Base-by-base conservation (phyloP, 2,113 vertebrate species). In the Periophthalmus modestus region DNA sequence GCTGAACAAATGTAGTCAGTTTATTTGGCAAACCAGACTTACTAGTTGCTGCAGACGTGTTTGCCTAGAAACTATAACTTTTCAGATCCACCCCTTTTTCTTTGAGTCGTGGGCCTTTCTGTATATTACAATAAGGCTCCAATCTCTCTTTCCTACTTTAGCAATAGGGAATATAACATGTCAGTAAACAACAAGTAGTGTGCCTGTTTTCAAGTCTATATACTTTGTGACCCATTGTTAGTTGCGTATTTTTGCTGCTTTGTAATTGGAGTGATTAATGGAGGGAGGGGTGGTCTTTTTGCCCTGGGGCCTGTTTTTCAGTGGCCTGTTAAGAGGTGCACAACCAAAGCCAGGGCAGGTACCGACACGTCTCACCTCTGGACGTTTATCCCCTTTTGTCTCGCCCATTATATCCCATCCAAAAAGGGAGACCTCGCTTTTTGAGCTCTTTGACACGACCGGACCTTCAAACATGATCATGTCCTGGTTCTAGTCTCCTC, bases 181-280 rank as follows among this genome's bases (percentile, higher is more conserved):
- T 80, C 58, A 16, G 21, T 50, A n/a, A 54, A 11, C 5, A 46
- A 2, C 18, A 68, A 6, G 16, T 48, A 14, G 23, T 33, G 9
- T 48, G 1, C 67, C 46, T 68, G 52, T 73, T 47, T 66, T 59
- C 58, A 14, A 80, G 77, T 52, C 62, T 73, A 48, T 82, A 75
- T 78, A 71, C 57, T 54, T 69, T 28, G 15, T 72, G 21, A 15
- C 43, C 19, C 43, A 28, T 24, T 62, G 59, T 62, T 28, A 34
- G 34, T 62, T 34, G 57, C 1, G 5, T 28, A 62, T 28, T 47
- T 82, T 83, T 79, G 33, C 50, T 62, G 83, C 89, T 91, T 90
- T 92, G 88, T 93, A 90, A 92, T 92, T 89, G 87, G 82, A 90
- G 91, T 92, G 89, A 93, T 93, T 91, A 91, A 92, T 92, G 87